Evolutionary conservation across 2,113 vertebrate genomes (phyloP).

Genomic region (Platysternon megacephalum): DNA sequence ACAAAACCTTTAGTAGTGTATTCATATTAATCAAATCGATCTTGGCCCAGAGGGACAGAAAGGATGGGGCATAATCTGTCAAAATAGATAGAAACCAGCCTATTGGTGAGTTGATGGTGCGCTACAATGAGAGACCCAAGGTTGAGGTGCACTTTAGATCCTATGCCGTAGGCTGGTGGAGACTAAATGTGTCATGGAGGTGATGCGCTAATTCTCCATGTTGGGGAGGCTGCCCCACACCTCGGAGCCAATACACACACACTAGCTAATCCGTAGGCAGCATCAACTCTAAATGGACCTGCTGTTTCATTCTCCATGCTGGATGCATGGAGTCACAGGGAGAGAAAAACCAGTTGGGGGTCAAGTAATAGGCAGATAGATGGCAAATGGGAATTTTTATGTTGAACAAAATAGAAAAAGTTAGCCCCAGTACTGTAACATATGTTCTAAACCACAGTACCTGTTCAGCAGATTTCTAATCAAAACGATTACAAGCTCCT

Average conservation of each 20-base stretch:
- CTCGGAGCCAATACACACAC: background rate
- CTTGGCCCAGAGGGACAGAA: slow-evolving; percentile 30
- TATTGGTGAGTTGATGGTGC: background rate
- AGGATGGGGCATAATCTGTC: slow-evolving; percentile 19
- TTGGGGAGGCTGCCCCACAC: background rate
- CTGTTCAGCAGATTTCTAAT: slow-evolving; percentile 19
- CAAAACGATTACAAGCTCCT: slow-evolving; percentile 49
- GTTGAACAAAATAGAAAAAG: fast-evolving
- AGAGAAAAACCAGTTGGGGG: background rate
- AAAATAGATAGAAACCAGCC: background rate
- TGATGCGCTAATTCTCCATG: background rate
- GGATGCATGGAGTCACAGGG: background rate
- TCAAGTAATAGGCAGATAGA: background rate
- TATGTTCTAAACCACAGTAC: background rate
- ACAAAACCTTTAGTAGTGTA: background rate
- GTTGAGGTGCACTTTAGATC: slow-evolving; percentile 9
- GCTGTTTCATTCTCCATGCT: background rate
- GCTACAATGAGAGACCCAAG: background rate
- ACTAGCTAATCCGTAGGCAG: background rate
- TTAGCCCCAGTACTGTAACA: background rate
- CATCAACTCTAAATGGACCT: background rate
- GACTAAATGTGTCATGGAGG: background rate
- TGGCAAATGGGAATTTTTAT: background rate
- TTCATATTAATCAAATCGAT: slow-evolving; percentile 22
- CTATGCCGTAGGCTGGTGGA: background rate